Evolutionary conservation across 2,888 invertebrate species (phyloP), one percentile per base, ranked within the genome.

Genomic region (Rhingia campestris): DNA sequence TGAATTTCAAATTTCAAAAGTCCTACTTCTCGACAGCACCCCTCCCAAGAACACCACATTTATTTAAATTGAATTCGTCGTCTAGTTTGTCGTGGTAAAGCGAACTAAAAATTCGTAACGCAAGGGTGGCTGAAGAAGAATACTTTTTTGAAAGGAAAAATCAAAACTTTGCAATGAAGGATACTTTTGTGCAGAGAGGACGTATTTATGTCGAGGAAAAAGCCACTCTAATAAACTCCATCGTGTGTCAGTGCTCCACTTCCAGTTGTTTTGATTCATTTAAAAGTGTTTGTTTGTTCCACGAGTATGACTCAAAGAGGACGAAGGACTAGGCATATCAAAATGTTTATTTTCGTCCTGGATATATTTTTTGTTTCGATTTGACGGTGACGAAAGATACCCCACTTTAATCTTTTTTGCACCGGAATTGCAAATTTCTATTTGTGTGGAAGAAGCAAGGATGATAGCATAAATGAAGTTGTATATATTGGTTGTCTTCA

Each of bases 231-330:
- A 72, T 64, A 77, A 77, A 77, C 70, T 72, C 35, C 32, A 63
- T 63, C 33, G 63, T 77, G 70, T 56, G 41, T 47, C 43, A 58
- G 70, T 70, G 56, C 45, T 77, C 70, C 77, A 56, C 70, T 77
- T 77, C 70, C 77, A 56, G 63, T 77, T 58, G 51, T 70, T 63
- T 70, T 64, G 58, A 77, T 58, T 70, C 63, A 59, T 32, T 77
- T 61, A 49, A 56, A 76, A 70, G 45, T 69, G 67, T 63, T 76
- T 61, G 61, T 51, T 76, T 77, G 67, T 66, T 56, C 47, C 22
- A 54, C 47, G 22, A 73, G 61, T 41, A 22, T 41, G 53, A 53
- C 53, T 22, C 22, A 22, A 22, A 22, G 22, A 22, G 22, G 22
- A 22, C 22, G 22, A 22, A 22, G 22, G 22, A 22, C 22, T 22